Evolutionary conservation across 64 coral and sea anemone genomes (phyloP).

Genomic region (Hydrozoanthus tunicans): DNA sequence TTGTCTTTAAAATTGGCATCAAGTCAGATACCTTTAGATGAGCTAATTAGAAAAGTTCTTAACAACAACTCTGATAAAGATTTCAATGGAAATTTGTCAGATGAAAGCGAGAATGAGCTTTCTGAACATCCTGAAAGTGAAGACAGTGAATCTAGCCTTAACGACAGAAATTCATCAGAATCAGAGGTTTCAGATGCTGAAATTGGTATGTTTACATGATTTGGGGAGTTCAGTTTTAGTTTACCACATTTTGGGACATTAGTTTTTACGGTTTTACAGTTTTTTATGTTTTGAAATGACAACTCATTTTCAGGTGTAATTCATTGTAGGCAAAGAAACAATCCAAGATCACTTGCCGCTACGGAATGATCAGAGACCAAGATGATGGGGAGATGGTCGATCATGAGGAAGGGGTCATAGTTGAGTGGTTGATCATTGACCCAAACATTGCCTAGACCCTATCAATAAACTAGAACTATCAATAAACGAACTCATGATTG

Average conservation of each 20-base stretch:
- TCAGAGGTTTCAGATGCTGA: conserved; percentile 20
- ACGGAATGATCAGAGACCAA: background rate
- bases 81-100: conserved; percentile 8
- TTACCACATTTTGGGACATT: background rate
- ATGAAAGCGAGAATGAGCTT: conserved; percentile 12
- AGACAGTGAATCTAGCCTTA: background rate
- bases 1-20: background rate
- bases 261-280: background rate
- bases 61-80: background rate
- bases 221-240: background rate
- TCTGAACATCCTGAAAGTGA: conserved; percentile 21
- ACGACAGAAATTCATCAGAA: background rate
- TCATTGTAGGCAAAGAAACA: background rate
- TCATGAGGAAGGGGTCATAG: background rate
- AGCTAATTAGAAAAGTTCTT: background rate
- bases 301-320: background rate
- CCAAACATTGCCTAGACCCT: too few species aligned
- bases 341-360: background rate
- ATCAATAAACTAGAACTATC: too few species aligned
- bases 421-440: too few species aligned
- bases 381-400: too few species aligned
- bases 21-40: background rate
- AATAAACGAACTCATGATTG: background rate
- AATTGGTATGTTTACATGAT: conserved; percentile 5
- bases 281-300: background rate